Conservation (phyloP, 2,797 vertebrate species). For the Mallotus villosus region DNA sequence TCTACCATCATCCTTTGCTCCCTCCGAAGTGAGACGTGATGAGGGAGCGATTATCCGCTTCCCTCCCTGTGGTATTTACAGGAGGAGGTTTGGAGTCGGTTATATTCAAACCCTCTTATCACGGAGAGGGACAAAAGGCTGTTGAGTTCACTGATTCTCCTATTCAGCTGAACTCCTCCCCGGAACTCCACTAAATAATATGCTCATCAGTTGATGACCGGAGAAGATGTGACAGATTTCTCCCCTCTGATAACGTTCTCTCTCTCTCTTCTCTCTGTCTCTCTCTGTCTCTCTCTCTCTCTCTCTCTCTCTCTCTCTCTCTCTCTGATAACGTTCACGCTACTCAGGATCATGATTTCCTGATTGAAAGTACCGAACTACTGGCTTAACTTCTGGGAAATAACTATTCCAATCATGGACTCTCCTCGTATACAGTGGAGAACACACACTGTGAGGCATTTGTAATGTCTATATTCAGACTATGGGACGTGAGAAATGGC, state of each 20-base stretch:
- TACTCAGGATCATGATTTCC: background rate
- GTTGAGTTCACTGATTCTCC: slow-evolving; percentile 21
- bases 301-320: too few relatives aligned
- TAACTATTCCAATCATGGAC: background rate
- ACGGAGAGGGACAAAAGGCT: slow-evolving; percentile 10
- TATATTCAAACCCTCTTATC: slow-evolving; percentile 15
- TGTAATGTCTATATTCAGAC: background rate
- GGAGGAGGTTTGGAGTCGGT: slow-evolving; percentile 11
- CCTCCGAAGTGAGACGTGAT: slow-evolving; percentile 26
- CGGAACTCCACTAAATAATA: slow-evolving; percentile 31
- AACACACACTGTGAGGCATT: background rate
- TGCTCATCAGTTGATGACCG: slow-evolving; percentile 21
- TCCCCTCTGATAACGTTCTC: background rate
- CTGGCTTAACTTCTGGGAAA: background rate
- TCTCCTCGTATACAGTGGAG: background rate
- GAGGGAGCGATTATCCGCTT: slow-evolving; percentile 8
- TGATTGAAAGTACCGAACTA: background rate
- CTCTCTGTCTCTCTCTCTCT: too few relatives aligned
- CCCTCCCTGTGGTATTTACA: background rate
- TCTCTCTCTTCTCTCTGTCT: too few relatives aligned
- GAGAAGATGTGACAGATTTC: background rate
- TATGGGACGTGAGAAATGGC: background rate
- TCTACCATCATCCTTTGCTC: slow-evolving; percentile 5
- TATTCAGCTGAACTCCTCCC: slow-evolving; percentile 20
- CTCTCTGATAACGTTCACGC: background rate